Base-by-base conservation (phyloP, 2,888 invertebrate genomes). In the Microctonus hyperodae region DNA sequence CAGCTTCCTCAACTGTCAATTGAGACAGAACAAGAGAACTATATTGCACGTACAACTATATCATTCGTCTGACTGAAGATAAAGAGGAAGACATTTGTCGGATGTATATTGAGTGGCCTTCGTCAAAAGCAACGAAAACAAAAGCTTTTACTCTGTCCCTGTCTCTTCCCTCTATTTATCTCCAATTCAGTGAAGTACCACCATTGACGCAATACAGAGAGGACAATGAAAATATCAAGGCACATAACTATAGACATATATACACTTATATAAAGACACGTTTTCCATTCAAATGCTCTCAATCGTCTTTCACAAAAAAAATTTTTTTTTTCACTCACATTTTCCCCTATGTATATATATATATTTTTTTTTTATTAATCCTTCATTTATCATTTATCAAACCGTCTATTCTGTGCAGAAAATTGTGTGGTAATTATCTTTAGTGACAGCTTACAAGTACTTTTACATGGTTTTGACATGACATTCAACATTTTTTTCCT, bases 201-300 rank as follows among this genome's bases (percentile, higher is more conserved):
- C 28, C 28, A 28, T 7, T 5, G 3, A 28, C 7, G 4, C 28
- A 5, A 3, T 28, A 59, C 44, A 44, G 44, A 44, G 44, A 28
- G 28, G 31, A 59, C 59, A 44, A 59, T 59, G 59, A 59, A 59
- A 31, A 48, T 44, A 59, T 59, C 59, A 59, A 48, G 44, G 28
- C 9, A 4, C 31, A 44, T 20, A 59, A 9, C 16, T 44, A 25
- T 7, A 33, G 33, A 33, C 33, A 35, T 28, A 35, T 16, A 33
- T 33, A 31, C 33, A 56, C 4, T n/a, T 37, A 37, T 11, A 37
- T 37, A 37, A 37, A 37, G 37, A 37, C 37, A 37, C 37, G 37
- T 37, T 6, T n/a, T 13, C 37, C n/a, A 44, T 44, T 44, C 16
- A 44, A 44, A 44, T 7, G 16, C 44, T 9, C 44, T 33, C 56